These are phyloP conservation scores for Drosophila kanekoi DNA, from an alignment of 2,888 invertebrate genomes.

Conservation along the genomic window DNA sequence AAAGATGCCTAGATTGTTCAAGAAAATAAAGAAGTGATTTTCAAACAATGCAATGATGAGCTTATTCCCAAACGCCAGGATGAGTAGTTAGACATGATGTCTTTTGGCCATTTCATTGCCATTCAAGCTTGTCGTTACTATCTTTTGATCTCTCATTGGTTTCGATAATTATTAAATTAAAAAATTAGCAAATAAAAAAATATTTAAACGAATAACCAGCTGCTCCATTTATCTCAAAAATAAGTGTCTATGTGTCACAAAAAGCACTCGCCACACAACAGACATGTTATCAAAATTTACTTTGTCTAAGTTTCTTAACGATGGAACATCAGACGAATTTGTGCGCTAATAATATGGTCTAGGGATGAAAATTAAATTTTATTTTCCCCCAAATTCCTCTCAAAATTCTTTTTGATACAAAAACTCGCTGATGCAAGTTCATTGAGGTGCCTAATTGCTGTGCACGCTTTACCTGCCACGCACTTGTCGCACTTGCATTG, in stretches of 20 bases:
- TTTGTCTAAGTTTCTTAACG: too few relatives aligned
- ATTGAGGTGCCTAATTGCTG: constrained; percentile 52
- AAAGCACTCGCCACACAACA: background rate
- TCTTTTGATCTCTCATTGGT: background rate
- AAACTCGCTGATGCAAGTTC: background rate
- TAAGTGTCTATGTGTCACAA: background rate
- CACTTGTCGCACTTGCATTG: constrained; percentile 51
- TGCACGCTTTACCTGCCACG: constrained; percentile 36
- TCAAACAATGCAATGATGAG: background rate
- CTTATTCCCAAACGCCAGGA: background rate
- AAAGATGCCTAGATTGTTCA: constrained; percentile 13
- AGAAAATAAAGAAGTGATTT: constrained; percentile 20
- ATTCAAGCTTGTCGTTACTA: background rate
- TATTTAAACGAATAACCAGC: background rate
- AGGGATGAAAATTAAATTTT: too few relatives aligned
- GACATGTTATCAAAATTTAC: too few relatives aligned
- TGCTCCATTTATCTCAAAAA: background rate
- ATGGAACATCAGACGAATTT: background rate
- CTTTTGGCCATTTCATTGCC: background rate
- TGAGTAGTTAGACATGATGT: background rate
- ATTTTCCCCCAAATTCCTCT: too few relatives aligned
- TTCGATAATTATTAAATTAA: constrained; percentile 2
- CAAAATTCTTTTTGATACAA: too few relatives aligned
- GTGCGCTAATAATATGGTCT: background rate
- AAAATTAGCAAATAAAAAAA: constrained; percentile 22